These are phyloP conservation scores for Eciton burchellii DNA, from an alignment of 1,140 invertebrate genomes.

Conservation along the genomic window DNA sequence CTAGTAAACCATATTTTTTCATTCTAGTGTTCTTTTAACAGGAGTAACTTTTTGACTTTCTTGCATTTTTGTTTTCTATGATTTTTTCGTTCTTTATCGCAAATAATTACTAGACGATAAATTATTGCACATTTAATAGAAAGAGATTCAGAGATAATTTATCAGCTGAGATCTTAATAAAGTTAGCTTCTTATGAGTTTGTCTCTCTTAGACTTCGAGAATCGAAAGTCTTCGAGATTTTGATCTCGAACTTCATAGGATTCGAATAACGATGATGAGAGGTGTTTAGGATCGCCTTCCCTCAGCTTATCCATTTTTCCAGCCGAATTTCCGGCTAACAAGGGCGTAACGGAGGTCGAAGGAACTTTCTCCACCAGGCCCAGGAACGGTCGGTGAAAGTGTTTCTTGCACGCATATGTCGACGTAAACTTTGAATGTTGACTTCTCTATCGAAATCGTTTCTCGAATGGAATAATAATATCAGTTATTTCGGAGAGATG, in stretches of 20 bases:
- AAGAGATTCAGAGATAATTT: constrained; percentile 2
- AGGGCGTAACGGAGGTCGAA: constrained; percentile 64
- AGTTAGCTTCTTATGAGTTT: neutral
- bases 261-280: neutral
- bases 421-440: constrained; percentile 57
- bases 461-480: constrained; percentile 42
- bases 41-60: neutral
- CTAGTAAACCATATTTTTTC: neutral
- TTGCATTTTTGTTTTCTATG: neutral
- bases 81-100: neutral
- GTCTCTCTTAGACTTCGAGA: neutral
- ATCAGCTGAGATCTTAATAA: neutral
- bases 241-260: neutral
- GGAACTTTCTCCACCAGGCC: constrained; percentile 66
- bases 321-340: constrained; percentile 41
- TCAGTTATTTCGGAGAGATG: constrained; percentile 1
- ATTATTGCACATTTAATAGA: too few relatives aligned
- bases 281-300: neutral
- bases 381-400: constrained; percentile 70
- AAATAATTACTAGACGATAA: too few relatives aligned
- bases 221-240: neutral
- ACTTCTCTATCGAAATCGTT: constrained; percentile 47
- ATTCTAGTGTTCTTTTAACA: neutral
- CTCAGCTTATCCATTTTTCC: neutral
- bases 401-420: constrained; percentile 63